A percentile compares a stretch with the other conserved stretches of the same genome.
phyloP scores from a whole-genome alignment of 2,888 invertebrate species.

The Congeria kusceri region DNA sequence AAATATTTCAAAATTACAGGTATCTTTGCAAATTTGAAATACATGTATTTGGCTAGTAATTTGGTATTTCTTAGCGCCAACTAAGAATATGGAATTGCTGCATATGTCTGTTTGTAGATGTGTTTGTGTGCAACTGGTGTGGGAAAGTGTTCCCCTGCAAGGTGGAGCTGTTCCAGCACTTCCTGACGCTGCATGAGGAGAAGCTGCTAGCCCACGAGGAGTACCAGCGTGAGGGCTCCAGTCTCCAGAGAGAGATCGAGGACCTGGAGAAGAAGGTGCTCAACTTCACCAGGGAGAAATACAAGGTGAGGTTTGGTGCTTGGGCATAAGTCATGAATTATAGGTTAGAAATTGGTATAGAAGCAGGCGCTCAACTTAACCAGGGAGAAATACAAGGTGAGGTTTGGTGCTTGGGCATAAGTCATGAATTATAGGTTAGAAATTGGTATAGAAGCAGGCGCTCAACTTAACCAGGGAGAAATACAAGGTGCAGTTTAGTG shows the following conservation, averaged over 20 bases:
- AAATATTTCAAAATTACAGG: too few relatives aligned
- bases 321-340: too few relatives aligned
- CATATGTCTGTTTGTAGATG: conserved; percentile 64
- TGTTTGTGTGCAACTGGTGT: conserved; percentile 68
- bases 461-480: conserved; percentile 41
- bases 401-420: too few relatives aligned
- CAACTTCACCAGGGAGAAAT: conserved; percentile 38
- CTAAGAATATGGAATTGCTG: too few relatives aligned
- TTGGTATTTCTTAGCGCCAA: too few relatives aligned
- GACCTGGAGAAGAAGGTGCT: conserved; percentile 59
- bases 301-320: too few relatives aligned
- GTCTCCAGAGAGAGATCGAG: conserved; percentile 56
- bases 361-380: conserved; percentile 52
- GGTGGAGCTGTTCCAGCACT: conserved; percentile 67
- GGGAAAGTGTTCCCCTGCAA: conserved; percentile 64
- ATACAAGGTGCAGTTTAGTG: conserved; percentile 44
- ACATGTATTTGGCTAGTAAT: too few relatives aligned
- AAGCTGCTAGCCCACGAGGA: conserved; percentile 58
- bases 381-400: conserved; percentile 42
- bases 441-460: conserved; percentile 57
- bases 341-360: too few relatives aligned
- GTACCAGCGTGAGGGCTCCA: conserved; percentile 12
- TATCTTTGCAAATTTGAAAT: too few relatives aligned
- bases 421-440: too few relatives aligned
- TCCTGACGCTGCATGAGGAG: conserved; percentile 65